phyloP scores from a whole-genome alignment of 2,797 vertebrate species.

The Microctenopoma stevenorrisi region DNA sequence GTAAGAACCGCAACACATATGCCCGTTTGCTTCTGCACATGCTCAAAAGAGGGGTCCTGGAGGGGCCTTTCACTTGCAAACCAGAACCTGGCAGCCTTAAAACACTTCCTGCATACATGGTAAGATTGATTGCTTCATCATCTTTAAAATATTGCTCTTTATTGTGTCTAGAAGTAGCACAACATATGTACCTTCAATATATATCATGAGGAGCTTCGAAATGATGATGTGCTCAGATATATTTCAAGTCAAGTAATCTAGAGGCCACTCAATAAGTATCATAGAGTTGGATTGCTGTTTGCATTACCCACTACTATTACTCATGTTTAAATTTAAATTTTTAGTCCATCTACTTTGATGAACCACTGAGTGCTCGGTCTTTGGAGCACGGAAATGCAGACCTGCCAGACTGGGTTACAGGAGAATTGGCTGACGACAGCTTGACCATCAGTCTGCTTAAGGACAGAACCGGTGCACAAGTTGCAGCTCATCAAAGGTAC shows the following conservation, averaged over 20 bases:
- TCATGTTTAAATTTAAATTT: slow-evolving; percentile 49
- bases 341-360: slow-evolving; percentile 93
- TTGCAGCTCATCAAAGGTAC: slow-evolving; percentile 74
- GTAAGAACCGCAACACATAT: slow-evolving; percentile 91
- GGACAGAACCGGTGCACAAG: slow-evolving; percentile 53
- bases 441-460: slow-evolving; percentile 51
- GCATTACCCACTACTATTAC: too few relatives aligned
- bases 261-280: background rate
- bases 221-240: background rate
- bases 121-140: slow-evolving; percentile 54
- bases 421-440: slow-evolving; percentile 80
- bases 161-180: background rate
- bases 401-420: slow-evolving; percentile 88
- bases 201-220: background rate
- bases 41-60: slow-evolving; percentile 88
- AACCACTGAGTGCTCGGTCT: slow-evolving; percentile 76
- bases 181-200: background rate
- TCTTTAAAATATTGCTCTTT: background rate
- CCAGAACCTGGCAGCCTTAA: slow-evolving; percentile 89
- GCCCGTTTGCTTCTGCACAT: slow-evolving; percentile 91
- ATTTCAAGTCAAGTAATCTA: background rate
- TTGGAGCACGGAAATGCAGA: slow-evolving; percentile 54
- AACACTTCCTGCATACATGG: slow-evolving; percentile 91
- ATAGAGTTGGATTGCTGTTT: background rate
- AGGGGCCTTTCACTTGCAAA: slow-evolving; percentile 88